These are phyloP conservation scores for Strix aluco DNA, from an alignment of 2,113 vertebrate genomes.

Conservation along the genomic window DNA sequence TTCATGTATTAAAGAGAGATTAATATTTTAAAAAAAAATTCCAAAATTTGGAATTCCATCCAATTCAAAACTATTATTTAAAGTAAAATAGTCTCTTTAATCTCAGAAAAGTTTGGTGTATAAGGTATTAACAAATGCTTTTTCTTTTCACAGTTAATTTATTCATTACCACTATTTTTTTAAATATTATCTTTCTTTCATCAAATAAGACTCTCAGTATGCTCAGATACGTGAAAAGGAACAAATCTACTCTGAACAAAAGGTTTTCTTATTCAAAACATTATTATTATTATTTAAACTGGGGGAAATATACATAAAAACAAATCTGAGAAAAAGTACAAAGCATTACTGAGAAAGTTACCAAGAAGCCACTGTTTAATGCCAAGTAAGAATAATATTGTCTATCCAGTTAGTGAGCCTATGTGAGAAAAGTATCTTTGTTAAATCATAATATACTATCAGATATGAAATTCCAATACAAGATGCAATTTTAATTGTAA, in stretches of 20 bases:
- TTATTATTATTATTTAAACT: background rate
- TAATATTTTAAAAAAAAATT: background rate
- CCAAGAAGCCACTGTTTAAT: background rate
- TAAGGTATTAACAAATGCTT: background rate
- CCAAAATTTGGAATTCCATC: background rate
- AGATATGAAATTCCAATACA: background rate
- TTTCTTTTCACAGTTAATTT: background rate
- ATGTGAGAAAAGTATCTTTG: background rate
- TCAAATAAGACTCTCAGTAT: background rate
- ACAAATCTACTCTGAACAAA: background rate
- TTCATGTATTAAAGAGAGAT: background rate
- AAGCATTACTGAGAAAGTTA: background rate
- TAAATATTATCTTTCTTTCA: background rate
- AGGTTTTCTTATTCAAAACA: background rate
- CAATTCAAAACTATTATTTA: background rate
- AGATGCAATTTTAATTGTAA: background rate
- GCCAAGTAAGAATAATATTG: background rate
- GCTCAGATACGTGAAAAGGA: background rate
- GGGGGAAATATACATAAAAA: background rate
- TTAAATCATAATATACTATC: background rate
- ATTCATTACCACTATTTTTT: background rate
- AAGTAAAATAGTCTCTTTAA: background rate
- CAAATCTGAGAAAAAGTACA: background rate
- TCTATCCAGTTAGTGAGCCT: background rate
- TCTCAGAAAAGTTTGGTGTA: background rate